Evolutionary conservation across 1,140 invertebrate species (phyloP).

Genomic region (Drosophila littoralis): DNA sequence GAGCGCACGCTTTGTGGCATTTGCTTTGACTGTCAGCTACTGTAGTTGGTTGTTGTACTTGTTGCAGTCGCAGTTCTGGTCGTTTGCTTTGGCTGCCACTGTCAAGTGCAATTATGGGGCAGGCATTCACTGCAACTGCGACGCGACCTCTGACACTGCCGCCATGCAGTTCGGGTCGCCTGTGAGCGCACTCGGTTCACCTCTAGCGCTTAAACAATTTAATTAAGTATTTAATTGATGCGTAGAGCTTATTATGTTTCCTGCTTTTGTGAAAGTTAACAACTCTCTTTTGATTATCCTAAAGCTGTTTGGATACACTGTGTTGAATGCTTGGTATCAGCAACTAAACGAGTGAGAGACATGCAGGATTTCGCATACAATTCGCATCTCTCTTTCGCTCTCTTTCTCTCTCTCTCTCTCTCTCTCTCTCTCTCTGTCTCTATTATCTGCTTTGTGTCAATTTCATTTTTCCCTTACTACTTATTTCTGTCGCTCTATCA

Average conservation of each 20-base stretch:
- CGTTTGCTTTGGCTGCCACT: conserved; percentile 31
- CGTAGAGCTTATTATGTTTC: conserved; percentile 20
- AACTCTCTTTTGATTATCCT: not conserved
- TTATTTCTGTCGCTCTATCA: not conserved
- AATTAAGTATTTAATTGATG: conserved; percentile 39
- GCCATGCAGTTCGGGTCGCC: conserved; percentile 36
- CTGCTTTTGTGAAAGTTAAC: conserved; percentile 22
- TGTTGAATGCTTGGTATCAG: no score
- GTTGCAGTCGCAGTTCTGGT: conserved; percentile 4
- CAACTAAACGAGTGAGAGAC: no score
- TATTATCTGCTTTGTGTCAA: not conserved
- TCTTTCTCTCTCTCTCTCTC: not conserved
- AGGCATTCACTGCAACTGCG: conserved; percentile 53
- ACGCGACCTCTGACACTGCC: conserved; percentile 68
- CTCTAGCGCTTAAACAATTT: conserved; percentile 24
- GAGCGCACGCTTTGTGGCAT: conserved; percentile 44
- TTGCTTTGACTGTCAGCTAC: conserved; percentile 52
- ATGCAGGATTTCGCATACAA: no score
- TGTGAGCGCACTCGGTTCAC: conserved; percentile 17
- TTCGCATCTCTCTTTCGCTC: no score
- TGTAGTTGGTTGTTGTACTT: conserved; percentile 17
- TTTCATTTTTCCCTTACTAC: no score
- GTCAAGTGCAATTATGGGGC: conserved; percentile 54
- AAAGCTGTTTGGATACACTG: no score
- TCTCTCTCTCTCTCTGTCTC: no score